Evolutionary conservation across 2,113 vertebrate species (phyloP).

Genomic region (Myotis yumanensis): DNA sequence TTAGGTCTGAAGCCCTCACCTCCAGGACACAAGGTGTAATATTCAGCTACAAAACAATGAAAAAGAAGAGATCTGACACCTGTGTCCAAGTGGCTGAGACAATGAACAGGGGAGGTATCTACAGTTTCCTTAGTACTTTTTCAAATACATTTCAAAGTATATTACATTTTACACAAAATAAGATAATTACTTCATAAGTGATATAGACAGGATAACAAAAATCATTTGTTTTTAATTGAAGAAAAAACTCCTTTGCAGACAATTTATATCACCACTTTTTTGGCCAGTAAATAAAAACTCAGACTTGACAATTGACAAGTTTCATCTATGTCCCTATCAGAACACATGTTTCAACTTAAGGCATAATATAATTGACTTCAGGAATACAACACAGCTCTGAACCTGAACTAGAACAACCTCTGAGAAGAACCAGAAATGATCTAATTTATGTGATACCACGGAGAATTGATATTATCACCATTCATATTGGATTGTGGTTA

Average conservation of each 20-base stretch:
- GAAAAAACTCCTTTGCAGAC: background rate
- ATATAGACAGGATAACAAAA: background rate
- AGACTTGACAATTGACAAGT: background rate
- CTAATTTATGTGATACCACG: background rate
- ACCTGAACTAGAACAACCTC: background rate
- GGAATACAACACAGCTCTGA: background rate
- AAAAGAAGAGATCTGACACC: background rate
- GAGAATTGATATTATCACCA: background rate
- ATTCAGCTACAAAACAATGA: constrained; percentile 84
- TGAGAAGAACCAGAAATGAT: background rate
- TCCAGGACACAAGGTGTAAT: constrained; percentile 90
- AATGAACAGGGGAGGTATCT: background rate
- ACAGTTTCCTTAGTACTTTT: background rate
- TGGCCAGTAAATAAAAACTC: constrained; percentile 15
- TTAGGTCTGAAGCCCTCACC: constrained; percentile 92
- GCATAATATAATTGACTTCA: background rate
- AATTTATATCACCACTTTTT: background rate
- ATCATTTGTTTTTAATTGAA: background rate
- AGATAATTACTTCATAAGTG: background rate
- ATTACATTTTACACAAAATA: background rate
- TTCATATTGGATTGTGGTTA: constrained; percentile 5
- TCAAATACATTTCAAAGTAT: background rate
- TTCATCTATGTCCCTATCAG: background rate
- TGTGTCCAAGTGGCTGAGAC: background rate
- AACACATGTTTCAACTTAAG: background rate